Evolutionary conservation across 2,113 vertebrate species (phyloP).

Genomic region (Bufo gargarizans): DNA sequence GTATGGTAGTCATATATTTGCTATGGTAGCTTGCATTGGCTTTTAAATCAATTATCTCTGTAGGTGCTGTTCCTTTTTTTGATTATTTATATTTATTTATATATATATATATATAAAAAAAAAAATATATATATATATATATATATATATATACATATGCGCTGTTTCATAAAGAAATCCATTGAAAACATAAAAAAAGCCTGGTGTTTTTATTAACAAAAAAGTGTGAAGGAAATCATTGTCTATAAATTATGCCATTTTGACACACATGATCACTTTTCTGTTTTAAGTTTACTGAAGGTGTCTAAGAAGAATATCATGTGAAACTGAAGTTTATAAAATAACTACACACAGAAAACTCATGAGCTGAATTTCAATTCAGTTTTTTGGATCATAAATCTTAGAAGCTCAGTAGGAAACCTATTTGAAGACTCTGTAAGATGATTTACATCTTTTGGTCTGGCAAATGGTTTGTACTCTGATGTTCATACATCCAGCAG

Average conservation of each 20-base stretch:
- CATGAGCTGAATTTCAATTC: constrained; percentile 31
- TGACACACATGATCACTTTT: background rate
- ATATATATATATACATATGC: too few species aligned
- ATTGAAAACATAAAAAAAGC: too few species aligned
- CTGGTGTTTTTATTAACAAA: too few species aligned
- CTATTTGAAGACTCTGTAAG: constrained; percentile 30
- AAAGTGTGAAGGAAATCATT: too few species aligned
- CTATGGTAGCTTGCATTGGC: too few species aligned
- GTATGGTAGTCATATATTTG: too few species aligned
- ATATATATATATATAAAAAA: too few species aligned
- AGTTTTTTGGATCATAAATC: constrained; percentile 30
- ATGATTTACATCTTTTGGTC: constrained; percentile 46
- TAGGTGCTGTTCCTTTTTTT: too few species aligned
- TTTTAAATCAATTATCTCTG: too few species aligned
- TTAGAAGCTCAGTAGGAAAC: constrained; percentile 34
- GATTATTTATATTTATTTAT: too few species aligned
- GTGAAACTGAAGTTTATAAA: background rate
- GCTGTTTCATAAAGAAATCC: too few species aligned
- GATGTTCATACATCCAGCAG: constrained; percentile 9
- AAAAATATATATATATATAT: too few species aligned
- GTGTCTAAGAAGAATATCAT: background rate
- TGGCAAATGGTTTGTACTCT: background rate
- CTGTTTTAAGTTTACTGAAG: background rate
- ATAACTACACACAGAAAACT: background rate
- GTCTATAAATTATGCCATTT: background rate